Conservation (phyloP, 2,797 vertebrate species). For the Apogon hyalosoma region DNA sequence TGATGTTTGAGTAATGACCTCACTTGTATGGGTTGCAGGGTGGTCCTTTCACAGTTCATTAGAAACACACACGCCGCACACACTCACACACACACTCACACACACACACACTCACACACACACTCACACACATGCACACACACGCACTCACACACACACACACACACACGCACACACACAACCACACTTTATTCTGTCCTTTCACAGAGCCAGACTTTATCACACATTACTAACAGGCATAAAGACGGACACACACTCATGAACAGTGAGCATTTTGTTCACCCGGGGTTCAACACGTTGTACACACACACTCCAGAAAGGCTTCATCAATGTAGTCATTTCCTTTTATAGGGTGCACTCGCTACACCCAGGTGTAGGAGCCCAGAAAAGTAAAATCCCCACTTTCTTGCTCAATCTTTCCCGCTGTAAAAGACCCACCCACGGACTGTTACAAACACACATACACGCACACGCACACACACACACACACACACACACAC, state of each 20-base stretch:
- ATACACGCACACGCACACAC: too few species aligned
- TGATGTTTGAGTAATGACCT: conserved; percentile 70
- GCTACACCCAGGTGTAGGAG: conserved; percentile 49
- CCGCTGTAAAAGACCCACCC: conserved; percentile 34
- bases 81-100: too few species aligned
- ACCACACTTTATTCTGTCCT: conserved; percentile 39
- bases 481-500: conserved; percentile 18
- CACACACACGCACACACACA: conserved; percentile 24
- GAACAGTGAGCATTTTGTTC: conserved; percentile 68
- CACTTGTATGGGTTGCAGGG: conserved; percentile 70
- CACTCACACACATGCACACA: too few species aligned
- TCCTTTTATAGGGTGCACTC: conserved; percentile 25
- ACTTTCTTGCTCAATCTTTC: conserved; percentile 48
- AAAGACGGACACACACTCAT: conserved; percentile 51
- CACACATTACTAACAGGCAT: conserved; percentile 68
- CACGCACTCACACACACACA: too few species aligned
- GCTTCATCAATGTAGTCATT: conserved; percentile 39
- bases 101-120: too few species aligned
- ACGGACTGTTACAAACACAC: conserved; percentile 24
- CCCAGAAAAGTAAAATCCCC: conserved; percentile 48
- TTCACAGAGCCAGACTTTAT: conserved; percentile 52
- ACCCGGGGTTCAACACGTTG: conserved; percentile 22
- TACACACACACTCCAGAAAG: conserved; percentile 19
- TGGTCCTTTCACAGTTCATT: conserved; percentile 68
- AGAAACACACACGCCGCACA: conserved; percentile 34